Percentiles rank a stretch among this genome's conserved stretches.
Conservation (phyloP, 2,113 vertebrate species). For the Pitta sordida region DNA sequence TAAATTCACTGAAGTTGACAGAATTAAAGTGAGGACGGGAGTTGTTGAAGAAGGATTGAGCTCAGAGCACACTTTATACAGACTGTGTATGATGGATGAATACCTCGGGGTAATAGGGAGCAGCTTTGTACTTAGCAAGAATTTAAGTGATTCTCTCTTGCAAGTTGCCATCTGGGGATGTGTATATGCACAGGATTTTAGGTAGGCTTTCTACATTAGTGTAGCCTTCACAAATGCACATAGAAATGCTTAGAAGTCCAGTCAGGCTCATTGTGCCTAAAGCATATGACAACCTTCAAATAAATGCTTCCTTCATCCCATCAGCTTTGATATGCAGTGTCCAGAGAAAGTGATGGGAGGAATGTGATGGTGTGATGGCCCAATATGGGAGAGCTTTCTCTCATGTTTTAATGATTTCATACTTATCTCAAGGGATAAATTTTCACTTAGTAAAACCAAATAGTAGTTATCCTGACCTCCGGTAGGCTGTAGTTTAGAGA, state of each 20-base stretch:
- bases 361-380: background rate
- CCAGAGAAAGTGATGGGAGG: background rate
- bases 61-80: background rate
- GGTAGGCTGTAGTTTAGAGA: background rate
- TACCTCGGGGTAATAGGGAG: background rate
- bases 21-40: background rate
- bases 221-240: background rate
- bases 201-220: background rate
- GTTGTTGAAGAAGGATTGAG: background rate
- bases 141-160: background rate
- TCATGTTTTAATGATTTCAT: background rate
- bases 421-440: background rate
- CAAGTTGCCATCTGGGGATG: background rate
- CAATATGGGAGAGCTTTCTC: background rate
- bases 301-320: background rate
- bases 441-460: background rate
- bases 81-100: background rate
- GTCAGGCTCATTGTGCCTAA: background rate
- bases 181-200: background rate
- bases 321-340: background rate
- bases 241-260: background rate
- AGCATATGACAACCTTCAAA: background rate
- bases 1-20: background rate
- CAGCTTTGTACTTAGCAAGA: background rate
- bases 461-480: background rate